Evolutionary conservation across 2,113 vertebrate species (phyloP), one percentile per base, ranked within the genome.

Genomic region (Dascyllus trimaculatus): DNA sequence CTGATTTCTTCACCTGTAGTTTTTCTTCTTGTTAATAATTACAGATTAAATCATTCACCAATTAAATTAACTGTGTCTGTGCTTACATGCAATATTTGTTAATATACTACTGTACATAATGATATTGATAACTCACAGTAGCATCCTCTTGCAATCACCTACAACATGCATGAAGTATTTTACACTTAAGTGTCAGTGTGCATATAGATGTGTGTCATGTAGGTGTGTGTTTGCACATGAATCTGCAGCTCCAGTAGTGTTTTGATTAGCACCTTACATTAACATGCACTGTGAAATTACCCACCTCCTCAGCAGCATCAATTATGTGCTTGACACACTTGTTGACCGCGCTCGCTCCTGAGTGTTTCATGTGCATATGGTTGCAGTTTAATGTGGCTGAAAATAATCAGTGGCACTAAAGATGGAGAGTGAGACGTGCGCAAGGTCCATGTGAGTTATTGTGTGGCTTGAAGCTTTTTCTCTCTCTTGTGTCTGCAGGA

Each of bases 401-500:
- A 69, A 71, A 43, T 35, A 68, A 53, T 59, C 18, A 7, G 54
- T 11, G 5, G 5, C 21, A 11, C 11, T 19, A 11, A 58, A 61
- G 46, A 32, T 17, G n/a, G 46, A 48, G 51, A 56, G 58, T 13
- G 29, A 79, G 77, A 21, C 53, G 38, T 1, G 32, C 54, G 18
- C 1, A 2, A 3, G 40, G 67, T 14, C 40, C 18, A 59, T 58
- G 38, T 4, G 22, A 65, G 62, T 67, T 51, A 46, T 80, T 61
- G 49, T 45, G 32, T 76, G 17, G n/a, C n/a, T n/a, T n/a, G n/a
- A n/a, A 52, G 40, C 56, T 25, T 32, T 48, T n/a, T 56, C 17
- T 5, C 5, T 8, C 6, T 53, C 21, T 67, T 1, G 4, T 53
- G 8, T 24, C 35, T 26, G 60, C 91, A 99, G 98, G 98, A 99